A percentile compares a stretch with the other conserved stretches of the same genome.
Evolutionary conservation across 2,797 vertebrate genomes (phyloP).

Genomic region (Cercopithecus neglectus): DNA sequence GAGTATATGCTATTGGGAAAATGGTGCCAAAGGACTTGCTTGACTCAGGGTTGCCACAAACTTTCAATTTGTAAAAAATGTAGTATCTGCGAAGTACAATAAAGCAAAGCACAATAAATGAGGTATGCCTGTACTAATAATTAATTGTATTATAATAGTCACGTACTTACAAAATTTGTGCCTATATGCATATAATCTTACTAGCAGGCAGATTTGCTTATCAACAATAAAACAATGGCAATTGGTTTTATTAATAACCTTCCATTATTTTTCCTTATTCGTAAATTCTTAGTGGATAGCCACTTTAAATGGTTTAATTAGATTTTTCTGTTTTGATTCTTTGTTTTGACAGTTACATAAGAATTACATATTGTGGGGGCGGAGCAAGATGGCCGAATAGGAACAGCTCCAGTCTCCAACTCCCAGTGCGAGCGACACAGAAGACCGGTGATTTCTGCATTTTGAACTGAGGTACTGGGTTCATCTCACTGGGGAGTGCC

Average conservation of each 20-base stretch:
- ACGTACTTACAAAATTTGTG: not conserved
- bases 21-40: not conserved
- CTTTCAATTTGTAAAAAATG: not conserved
- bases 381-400: too few relatives aligned
- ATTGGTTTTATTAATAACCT: not conserved
- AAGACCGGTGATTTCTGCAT: too few relatives aligned
- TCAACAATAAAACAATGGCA: not conserved
- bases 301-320: conserved; percentile 16
- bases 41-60: not conserved
- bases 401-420: too few relatives aligned
- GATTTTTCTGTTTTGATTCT: conserved; percentile 32
- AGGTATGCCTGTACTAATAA: not conserved
- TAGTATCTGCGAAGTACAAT: not conserved
- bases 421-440: too few relatives aligned
- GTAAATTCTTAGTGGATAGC: not conserved
- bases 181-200: not conserved
- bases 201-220: not conserved
- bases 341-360: not conserved
- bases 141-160: conserved; percentile 32
- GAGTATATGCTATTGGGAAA: not conserved
- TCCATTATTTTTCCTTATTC: not conserved
- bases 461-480: too few relatives aligned
- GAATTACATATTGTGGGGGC: too few relatives aligned
- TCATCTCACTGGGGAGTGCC: too few relatives aligned
- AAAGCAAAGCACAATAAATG: not conserved